Evolutionary conservation across 2,888 invertebrate genomes (phyloP), one percentile per base, ranked within the genome.

Genomic region (Ophioninae sp.): DNA sequence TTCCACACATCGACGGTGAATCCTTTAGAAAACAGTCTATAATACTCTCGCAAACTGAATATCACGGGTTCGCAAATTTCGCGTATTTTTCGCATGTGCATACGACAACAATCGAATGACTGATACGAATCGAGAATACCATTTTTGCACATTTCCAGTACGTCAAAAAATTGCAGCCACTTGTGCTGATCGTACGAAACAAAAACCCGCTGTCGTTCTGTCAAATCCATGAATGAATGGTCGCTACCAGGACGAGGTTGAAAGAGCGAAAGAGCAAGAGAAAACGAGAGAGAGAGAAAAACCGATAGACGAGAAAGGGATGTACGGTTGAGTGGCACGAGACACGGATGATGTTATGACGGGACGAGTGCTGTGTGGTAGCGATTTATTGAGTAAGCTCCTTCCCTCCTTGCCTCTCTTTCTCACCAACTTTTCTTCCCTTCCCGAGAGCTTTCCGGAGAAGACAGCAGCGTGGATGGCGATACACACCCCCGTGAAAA

Each of bases 381-480:
- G 82, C 87, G 88, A 91, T 91, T 90, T 91, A 90, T 90, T 86
- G 88, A 87, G 86, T 87, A 80, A 87, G 83, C 85, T 88, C 67
- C 62, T 56, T 17, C 82, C 80, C 76, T 81, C 64, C 69, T 50
- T 81, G 77, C 83, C 74, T 77, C 39, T 61, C 76, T 64, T 78
- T 80, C 79, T 69, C 70, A 65, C 72, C 59, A 72, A 57, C 76
- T 75, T 59, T 74, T 82, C 70, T 73, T 79, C 75, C 64, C 80
- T 65, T 17, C 57, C 30, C 37, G 56, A 74, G 74, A 20, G 67
- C 64, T 67, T 74, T 79, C 79, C 68, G 57, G n/a, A n/a, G 21
- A 30, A 59, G n/a, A 57, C 37, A 65, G 67, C 77, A 78, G 67
- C 70, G 76, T 79, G 68, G 57, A 62, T 41, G 61, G 56, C 69